A percentile compares a stretch with the other conserved stretches of the same genome.
phyloP scores from a whole-genome alignment of 2,797 vertebrate genomes.

The Poecilia gillii region DNA sequence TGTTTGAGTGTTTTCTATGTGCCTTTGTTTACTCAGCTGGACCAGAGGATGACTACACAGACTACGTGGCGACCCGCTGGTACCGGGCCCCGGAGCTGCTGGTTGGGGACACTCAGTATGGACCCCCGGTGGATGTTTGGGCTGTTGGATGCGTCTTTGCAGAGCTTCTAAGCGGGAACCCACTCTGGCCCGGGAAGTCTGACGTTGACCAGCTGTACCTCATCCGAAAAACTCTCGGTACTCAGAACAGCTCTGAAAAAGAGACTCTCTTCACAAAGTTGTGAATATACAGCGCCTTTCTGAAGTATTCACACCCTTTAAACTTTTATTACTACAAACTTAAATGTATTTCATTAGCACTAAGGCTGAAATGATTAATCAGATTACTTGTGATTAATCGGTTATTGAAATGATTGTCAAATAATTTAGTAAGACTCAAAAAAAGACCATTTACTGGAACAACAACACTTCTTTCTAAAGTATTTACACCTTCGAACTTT shows the following conservation, averaged over 20 bases:
- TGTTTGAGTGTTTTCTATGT: slow-evolving; percentile 1
- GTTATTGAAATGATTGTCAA: too few relatives aligned
- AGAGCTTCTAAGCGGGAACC: slow-evolving; percentile 87
- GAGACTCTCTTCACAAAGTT: not conserved
- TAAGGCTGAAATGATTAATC: too few relatives aligned
- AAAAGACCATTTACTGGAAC: too few relatives aligned
- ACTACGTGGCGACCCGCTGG: slow-evolving; percentile 91
- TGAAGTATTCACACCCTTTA: not conserved
- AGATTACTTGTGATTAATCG: too few relatives aligned
- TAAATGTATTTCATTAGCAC: not conserved
- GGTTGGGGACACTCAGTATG: slow-evolving; percentile 90
- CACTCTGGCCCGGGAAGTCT: slow-evolving; percentile 90
- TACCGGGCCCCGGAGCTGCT: slow-evolving; percentile 90
- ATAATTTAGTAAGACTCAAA: too few relatives aligned
- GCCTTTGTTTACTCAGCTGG: slow-evolving; percentile 71
- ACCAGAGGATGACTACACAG: slow-evolving; percentile 90
- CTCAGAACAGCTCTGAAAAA: not conserved
- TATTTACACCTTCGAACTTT: too few relatives aligned
- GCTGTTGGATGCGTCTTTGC: slow-evolving; percentile 89
- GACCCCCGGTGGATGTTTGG: slow-evolving; percentile 88
- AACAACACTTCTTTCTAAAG: too few relatives aligned
- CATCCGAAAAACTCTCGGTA: slow-evolving; percentile 88
- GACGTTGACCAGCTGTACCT: slow-evolving; percentile 91
- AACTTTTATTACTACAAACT: not conserved
- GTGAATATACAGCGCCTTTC: not conserved